Evolutionary conservation across 2,888 invertebrate species (phyloP).

Genomic region (Nebria salina): DNA sequence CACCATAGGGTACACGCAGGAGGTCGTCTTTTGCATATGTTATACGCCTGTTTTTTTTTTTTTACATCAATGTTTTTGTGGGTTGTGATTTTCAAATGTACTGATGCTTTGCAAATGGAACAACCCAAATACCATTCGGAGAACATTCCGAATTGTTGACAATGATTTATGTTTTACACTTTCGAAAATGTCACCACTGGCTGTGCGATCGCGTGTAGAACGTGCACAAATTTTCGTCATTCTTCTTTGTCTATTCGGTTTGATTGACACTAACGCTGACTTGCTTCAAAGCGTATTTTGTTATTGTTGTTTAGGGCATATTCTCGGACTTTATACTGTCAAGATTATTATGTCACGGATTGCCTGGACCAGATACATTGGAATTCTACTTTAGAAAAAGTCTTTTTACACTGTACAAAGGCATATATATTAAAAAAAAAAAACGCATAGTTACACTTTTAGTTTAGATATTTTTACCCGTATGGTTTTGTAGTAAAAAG

Average conservation of each 20-base stretch:
- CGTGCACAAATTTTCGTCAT: not conserved
- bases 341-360: not conserved
- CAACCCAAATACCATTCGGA: not conserved
- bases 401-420: too few relatives aligned
- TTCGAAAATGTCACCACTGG: constrained; percentile 35
- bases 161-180: constrained; percentile 43
- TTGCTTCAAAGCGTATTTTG: not conserved
- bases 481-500: too few relatives aligned
- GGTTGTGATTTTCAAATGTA: constrained; percentile 34
- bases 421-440: too few relatives aligned
- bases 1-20: not conserved
- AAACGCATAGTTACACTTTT: too few relatives aligned
- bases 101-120: constrained; percentile 29
- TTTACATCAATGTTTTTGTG: constrained; percentile 16
- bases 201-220: not conserved
- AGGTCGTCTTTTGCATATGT: not conserved
- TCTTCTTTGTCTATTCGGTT: not conserved
- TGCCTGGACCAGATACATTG: not conserved
- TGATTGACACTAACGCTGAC: not conserved
- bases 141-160: constrained; percentile 32
- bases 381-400: not conserved
- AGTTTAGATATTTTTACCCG: too few relatives aligned
- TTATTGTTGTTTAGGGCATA: not conserved
- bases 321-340: not conserved
- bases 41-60: not conserved